Conservation (phyloP, 1,140 invertebrate species). For the Aplysia californica region DNA sequence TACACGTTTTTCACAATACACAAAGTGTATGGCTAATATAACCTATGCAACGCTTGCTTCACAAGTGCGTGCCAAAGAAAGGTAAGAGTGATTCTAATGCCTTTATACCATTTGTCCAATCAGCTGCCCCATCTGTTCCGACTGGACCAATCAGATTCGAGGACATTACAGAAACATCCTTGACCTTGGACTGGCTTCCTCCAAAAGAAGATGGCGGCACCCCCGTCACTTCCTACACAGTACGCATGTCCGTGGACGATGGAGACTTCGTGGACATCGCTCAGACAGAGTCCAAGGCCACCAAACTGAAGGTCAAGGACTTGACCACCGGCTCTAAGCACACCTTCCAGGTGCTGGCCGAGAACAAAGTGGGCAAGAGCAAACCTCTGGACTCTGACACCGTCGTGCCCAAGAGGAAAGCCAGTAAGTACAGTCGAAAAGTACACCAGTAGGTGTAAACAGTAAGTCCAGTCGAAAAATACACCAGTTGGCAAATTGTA, state of each 20-base stretch:
- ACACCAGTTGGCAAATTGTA: no score
- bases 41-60: no score
- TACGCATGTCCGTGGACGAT: constrained; percentile 48
- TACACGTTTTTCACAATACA: no score
- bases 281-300: constrained; percentile 41
- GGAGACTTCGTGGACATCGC: constrained; percentile 40
- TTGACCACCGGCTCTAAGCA: constrained; percentile 93
- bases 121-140: constrained; percentile 41
- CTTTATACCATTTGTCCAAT: not conserved
- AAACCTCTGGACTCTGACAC: constrained; percentile 95
- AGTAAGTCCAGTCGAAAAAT: no score
- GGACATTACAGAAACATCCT: constrained; percentile 80
- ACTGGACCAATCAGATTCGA: constrained; percentile 69
- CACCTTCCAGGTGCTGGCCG: constrained; percentile 91
- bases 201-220: constrained; percentile 91
- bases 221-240: constrained; percentile 55
- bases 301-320: constrained; percentile 76
- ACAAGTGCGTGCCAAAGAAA: no score
- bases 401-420: constrained; percentile 76
- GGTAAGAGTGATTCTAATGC: no score
- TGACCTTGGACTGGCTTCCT: constrained; percentile 81
- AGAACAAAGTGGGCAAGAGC: constrained; percentile 95
- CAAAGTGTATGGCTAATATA: no score
- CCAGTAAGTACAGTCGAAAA: constrained; percentile 2
- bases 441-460: not conserved